Evolutionary conservation across 2,888 invertebrate genomes (phyloP), one percentile per base, ranked within the genome.

Genomic region (Bombylius major): DNA sequence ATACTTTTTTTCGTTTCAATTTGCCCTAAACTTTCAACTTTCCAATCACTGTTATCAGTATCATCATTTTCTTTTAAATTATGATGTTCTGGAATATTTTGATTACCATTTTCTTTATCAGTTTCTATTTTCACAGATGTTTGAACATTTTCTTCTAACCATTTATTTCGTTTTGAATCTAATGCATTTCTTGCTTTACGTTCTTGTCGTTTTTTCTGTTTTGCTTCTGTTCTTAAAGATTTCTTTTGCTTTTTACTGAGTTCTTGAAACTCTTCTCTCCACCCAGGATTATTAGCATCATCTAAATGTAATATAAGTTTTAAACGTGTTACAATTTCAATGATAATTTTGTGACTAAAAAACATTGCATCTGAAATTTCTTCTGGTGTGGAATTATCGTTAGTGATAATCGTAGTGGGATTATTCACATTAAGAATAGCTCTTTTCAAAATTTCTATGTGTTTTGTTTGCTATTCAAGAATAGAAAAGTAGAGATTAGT

Each of bases 311-410:
- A 59, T 3, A 64, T 54, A 5, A 58, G 47, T 42, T 61, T 62
- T 49, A 72, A 65, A 4, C 54, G 54, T 8, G 55, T 56, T 4
- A 64, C 58, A 33, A 71, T 58, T 5, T 57, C 59, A 23, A 59
- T 56, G 58, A 72, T 63, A 1, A 65, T 57, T 62, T 73, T 73
- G 56, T 73, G 68, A 4, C 61, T 58, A 1, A 67, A 66, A 31
- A 72, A 48, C 58, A 68, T 59, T 12, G 73, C 73, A 13, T 70
- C 60, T 3, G 65, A 67, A 23, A 67, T 52, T 61, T 72, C 71
- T 4, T 69, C 68, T 0, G 70, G 66, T 1, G 64, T 63, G 3
- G 70, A 62, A 5, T 65, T 64, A 4, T 67, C 69, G 60, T 69
- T 71, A 23, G 70, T 69, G 13, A 72, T 54, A 4, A 70, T 60